Evolutionary conservation across 2,113 vertebrate species (phyloP).

Genomic region (Ceratotherium simum): DNA sequence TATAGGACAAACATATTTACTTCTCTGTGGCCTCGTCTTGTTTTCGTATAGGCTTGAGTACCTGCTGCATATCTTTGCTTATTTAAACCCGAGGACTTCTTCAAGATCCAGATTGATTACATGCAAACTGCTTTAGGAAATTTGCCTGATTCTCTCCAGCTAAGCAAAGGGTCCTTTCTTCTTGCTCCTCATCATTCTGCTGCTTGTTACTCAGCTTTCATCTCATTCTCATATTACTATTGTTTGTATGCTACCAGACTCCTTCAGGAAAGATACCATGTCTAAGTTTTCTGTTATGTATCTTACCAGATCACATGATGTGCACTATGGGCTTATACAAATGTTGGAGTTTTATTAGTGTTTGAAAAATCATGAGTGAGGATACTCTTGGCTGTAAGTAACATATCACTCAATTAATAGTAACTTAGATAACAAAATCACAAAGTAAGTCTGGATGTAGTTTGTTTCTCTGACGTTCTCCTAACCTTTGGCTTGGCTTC

Average conservation of each 20-base stretch:
- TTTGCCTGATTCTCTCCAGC: background rate
- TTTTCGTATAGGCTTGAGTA: background rate
- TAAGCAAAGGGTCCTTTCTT: background rate
- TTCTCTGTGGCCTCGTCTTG: background rate
- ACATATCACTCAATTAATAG: background rate
- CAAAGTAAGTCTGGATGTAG: background rate
- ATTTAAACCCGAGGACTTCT: background rate
- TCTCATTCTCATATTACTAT: background rate
- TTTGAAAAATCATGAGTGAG: background rate
- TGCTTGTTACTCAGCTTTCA: background rate
- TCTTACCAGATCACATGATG: background rate
- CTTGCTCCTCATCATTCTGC: background rate
- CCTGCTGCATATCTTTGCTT: background rate
- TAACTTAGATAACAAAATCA: background rate
- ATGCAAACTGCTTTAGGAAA: background rate
- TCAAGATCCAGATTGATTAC: background rate
- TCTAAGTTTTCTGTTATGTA: background rate
- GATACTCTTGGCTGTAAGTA: background rate
- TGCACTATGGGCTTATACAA: background rate
- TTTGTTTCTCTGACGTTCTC: background rate
- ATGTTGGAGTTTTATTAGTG: background rate
- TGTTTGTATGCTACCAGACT: background rate
- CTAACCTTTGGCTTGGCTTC: background rate
- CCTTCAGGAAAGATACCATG: background rate
- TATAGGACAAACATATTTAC: background rate